Evolutionary conservation across 1,140 invertebrate species (phyloP).

Genomic region (Trypoxylus dichotomus): DNA sequence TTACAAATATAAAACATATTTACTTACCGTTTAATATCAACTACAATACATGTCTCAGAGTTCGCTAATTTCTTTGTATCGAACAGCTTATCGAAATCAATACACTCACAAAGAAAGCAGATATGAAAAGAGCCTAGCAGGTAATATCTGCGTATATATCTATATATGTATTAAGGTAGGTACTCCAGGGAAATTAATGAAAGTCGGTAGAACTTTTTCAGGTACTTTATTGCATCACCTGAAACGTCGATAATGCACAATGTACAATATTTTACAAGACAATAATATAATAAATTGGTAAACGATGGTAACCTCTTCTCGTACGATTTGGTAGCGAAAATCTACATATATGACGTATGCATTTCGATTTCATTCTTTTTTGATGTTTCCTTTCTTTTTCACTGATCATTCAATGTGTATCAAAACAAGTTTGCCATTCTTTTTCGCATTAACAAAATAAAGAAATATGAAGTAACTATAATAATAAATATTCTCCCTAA

Average conservation of each 20-base stretch:
- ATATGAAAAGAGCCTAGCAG: background rate
- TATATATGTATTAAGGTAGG: background rate
- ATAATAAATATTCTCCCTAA: conserved; percentile 32
- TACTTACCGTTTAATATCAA: too few species aligned
- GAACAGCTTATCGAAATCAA: too few species aligned
- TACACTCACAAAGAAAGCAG: background rate
- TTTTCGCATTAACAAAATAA: conserved; percentile 34
- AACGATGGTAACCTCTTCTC: conserved; percentile 35
- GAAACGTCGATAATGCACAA: conserved; percentile 45
- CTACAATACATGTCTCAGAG: background rate
- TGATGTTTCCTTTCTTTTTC: conserved; percentile 20
- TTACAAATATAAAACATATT: too few species aligned
- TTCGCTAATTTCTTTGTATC: too few species aligned
- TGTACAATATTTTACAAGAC: conserved; percentile 43
- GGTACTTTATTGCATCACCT: conserved; percentile 49
- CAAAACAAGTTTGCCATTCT: background rate
- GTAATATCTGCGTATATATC: background rate
- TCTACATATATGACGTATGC: background rate
- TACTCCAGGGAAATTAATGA: conserved; percentile 24
- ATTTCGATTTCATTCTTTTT: background rate
- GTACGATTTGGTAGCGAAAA: conserved; percentile 11
- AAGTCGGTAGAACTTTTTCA: conserved; percentile 38
- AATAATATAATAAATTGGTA: conserved; percentile 42
- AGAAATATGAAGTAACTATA: conserved; percentile 29
- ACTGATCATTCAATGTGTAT: conserved; percentile 12